phyloP scores from a whole-genome alignment of 2,888 invertebrate genomes.

The Pristionchus japonicus region DNA sequence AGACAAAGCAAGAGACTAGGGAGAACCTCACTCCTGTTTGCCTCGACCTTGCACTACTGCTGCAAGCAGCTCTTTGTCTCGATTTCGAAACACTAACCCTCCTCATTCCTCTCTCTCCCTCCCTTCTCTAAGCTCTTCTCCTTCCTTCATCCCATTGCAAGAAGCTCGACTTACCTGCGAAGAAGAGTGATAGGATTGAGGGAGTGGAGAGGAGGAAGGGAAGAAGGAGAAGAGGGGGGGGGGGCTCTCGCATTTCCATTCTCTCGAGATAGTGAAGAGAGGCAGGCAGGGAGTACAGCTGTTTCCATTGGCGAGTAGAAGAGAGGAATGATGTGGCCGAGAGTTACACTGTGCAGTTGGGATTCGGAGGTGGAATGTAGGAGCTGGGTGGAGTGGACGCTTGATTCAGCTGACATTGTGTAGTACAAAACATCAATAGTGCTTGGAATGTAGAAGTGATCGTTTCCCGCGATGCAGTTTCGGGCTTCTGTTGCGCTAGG shows the following conservation, averaged over 20 bases:
- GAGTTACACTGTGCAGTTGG: background rate
- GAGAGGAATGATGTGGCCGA: background rate
- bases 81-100: background rate
- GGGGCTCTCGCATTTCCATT: background rate
- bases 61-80: background rate
- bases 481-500: too few relatives aligned
- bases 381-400: background rate
- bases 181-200: slow-evolving; percentile 28
- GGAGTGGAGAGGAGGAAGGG: background rate
- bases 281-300: background rate
- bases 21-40: background rate
- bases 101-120: background rate
- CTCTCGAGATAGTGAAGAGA: background rate
- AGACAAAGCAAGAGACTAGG: background rate
- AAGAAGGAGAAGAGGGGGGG: background rate
- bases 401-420: too few relatives aligned
- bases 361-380: background rate
- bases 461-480: too few relatives aligned
- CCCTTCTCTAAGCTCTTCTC: background rate
- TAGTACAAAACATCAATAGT: too few relatives aligned
- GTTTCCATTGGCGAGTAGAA: background rate
- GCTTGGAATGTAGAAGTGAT: too few relatives aligned
- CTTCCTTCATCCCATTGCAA: background rate
- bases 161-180: slow-evolving; percentile 22
- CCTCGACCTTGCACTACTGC: background rate